Evolutionary conservation across 1,140 invertebrate species (phyloP), one percentile per base, ranked within the genome.

Genomic region (Nomia melanderi): DNA sequence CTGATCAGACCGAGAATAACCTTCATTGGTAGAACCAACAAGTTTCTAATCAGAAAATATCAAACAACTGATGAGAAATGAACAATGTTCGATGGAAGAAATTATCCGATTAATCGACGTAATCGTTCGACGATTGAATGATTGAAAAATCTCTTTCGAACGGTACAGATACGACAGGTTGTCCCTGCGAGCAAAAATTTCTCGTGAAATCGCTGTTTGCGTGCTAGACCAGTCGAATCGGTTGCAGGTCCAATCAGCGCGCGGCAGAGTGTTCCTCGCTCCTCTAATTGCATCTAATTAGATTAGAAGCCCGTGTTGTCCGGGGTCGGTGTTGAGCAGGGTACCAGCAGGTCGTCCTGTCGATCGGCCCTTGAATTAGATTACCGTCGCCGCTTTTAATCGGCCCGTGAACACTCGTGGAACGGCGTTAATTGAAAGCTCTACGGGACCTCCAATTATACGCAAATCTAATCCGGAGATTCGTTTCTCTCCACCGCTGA

Each of bases 271-370:
- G 57, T 66, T 44, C 62, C 14, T 41, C 36, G 80, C 71, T 86
- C 47, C 83, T 87, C 80, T 84, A 78, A 81, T 84, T 86, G 83
- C 83, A 83, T 88, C 85, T 88, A 85, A 88, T 88, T 88, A 87
- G 74, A 87, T 88, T 82, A 81, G 81, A 86, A 70, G 77, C 62
- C 75, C 82, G 83, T 65, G 67, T 65, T 63, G 74, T 76, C 23
- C 23, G 33, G 29, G 47, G 23, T 9, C 57, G 47, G 65, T 78
- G 81, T 82, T 70, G 77, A 82, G 78, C 70, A 41, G 47, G 47
- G 65, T 77, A 77, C 29, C 31, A 57, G 47, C 69, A 71, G 67
- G 56, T 76, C 65, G 54, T 25, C 14, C 54, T 29, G 41, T 63
- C 14, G 39, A 75, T 82, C 47, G 44, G 41, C 31, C 60, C 53